These are phyloP conservation scores for Thomomys bottae DNA, from an alignment of 2,113 vertebrate species.

Conservation along the genomic window DNA sequence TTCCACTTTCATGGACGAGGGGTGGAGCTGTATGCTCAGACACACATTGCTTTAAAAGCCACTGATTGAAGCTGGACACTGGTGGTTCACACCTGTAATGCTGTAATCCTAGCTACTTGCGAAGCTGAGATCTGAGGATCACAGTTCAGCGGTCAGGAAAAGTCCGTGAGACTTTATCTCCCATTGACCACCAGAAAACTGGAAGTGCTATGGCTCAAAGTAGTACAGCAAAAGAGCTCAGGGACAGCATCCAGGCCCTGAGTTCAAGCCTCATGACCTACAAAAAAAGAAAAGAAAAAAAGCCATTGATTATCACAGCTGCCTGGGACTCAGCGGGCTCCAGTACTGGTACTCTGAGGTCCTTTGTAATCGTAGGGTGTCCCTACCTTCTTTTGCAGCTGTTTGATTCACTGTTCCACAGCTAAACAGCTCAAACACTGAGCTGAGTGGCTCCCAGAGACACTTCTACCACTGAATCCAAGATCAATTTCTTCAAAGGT, in stretches of 20 bases:
- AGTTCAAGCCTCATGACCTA: too few species aligned
- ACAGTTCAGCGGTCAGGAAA: too few species aligned
- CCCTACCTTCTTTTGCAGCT: neutral
- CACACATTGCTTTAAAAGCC: neutral
- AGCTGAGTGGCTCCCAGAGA: neutral
- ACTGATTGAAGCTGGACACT: neutral
- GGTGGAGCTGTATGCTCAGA: neutral
- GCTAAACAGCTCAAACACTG: neutral
- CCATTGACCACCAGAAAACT: too few species aligned
- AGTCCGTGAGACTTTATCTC: too few species aligned
- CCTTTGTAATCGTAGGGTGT: accelerated
- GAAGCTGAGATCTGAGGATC: too few species aligned
- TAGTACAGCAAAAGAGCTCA: too few species aligned
- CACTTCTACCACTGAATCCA: neutral
- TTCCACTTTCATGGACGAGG: neutral
- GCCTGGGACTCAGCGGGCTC: neutral
- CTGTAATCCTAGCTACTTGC: too few species aligned
- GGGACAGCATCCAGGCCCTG: too few species aligned
- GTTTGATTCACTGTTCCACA: neutral
- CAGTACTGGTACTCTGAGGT: neutral
- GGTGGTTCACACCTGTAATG: too few species aligned
- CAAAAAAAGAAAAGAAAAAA: too few species aligned
- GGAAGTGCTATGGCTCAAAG: too few species aligned
- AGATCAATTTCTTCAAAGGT: neutral
- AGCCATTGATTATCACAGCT: neutral